Percentiles rank a stretch among this genome's conserved stretches.
Evolutionary conservation across 2,888 invertebrate genomes (phyloP).

Genomic region (Argyresthia albistria): DNA sequence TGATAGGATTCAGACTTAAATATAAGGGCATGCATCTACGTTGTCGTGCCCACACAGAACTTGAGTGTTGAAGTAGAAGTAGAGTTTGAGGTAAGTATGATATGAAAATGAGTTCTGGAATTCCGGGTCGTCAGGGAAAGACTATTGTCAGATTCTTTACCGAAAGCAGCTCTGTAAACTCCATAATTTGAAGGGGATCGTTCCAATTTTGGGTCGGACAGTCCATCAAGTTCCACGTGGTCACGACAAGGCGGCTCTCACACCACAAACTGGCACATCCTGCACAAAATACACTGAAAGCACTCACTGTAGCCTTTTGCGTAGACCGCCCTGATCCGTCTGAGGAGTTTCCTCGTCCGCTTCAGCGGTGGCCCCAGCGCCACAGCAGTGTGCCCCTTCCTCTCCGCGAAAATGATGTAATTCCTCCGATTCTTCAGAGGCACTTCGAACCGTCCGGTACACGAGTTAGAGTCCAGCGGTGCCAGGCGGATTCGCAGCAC

Average conservation of each 20-base stretch:
- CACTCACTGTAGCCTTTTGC: slow-evolving; percentile 67
- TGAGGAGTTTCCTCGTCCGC: slow-evolving; percentile 50
- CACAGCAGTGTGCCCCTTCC: slow-evolving; percentile 55
- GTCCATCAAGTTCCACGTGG: slow-evolving; percentile 27
- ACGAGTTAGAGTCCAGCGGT: slow-evolving; percentile 36
- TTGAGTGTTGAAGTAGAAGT: not conserved
- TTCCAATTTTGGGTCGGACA: no score
- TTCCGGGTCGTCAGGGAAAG: no score
- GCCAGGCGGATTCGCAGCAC: slow-evolving; percentile 47
- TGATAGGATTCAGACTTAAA: not conserved
- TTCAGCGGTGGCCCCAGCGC: slow-evolving; percentile 61
- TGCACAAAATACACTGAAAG: slow-evolving; percentile 20
- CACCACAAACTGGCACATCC: slow-evolving; percentile 10
- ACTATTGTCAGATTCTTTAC: no score
- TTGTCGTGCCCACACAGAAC: slow-evolving; percentile 2
- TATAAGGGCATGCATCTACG: slow-evolving; percentile 2
- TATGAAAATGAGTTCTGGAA: no score
- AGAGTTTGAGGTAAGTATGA: no score
- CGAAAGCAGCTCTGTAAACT: no score
- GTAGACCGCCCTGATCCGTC: slow-evolving; percentile 64
- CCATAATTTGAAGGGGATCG: not conserved
- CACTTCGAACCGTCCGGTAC: slow-evolving; percentile 61
- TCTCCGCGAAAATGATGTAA: slow-evolving; percentile 66
- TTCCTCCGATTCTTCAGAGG: slow-evolving; percentile 53
- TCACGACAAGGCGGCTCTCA: slow-evolving; percentile 12